Evolutionary conservation across 2,113 vertebrate species (phyloP).

Genomic region (Phaetusa simplex): DNA sequence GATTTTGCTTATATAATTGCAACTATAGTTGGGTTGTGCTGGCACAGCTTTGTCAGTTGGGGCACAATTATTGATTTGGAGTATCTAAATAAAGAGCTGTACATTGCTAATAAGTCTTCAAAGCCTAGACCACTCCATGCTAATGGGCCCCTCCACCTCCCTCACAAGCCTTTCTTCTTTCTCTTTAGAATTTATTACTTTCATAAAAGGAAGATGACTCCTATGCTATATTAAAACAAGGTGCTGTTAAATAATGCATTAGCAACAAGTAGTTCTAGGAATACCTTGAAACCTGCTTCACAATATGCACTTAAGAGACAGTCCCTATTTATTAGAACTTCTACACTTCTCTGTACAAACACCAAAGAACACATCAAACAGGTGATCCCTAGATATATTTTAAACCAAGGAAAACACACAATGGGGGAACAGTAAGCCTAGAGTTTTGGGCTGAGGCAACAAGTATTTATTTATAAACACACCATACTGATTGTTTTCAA

Average conservation of each 20-base stretch:
- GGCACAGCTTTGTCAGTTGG: not conserved
- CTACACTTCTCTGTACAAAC: not conserved
- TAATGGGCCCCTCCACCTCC: not conserved
- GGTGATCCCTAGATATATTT: not conserved
- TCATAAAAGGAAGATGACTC: not conserved
- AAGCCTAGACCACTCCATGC: not conserved
- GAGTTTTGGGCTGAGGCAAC: not conserved
- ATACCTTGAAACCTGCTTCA: conserved; percentile 23
- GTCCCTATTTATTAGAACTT: not conserved
- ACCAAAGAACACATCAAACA: not conserved
- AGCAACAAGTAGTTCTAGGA: conserved; percentile 26
- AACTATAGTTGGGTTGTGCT: not conserved
- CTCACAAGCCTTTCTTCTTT: not conserved
- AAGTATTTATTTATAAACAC: not conserved
- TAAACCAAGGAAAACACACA: not conserved
- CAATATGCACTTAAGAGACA: not conserved
- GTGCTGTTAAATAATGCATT: conserved; percentile 42
- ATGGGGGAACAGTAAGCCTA: not conserved
- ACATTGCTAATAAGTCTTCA: not conserved
- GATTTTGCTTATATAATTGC: not conserved
- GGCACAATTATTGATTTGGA: not conserved
- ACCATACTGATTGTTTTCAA: not conserved
- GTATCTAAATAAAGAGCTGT: conserved; percentile 6
- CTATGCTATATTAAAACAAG: not conserved
- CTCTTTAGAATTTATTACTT: not conserved